Evolutionary conservation across 2,888 invertebrate species (phyloP).

Genomic region (Metellina segmentata): DNA sequence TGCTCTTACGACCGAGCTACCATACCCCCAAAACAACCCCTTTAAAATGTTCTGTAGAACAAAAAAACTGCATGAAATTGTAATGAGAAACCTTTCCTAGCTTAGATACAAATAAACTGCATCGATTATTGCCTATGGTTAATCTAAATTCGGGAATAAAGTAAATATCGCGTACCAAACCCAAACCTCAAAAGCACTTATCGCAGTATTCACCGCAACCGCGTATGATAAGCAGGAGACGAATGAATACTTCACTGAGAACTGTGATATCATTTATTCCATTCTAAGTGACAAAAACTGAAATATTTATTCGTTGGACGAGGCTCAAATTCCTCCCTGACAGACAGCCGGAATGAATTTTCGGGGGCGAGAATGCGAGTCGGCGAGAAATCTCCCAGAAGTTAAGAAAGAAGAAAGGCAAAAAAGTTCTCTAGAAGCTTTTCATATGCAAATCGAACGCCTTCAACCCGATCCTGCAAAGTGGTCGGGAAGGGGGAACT

Average conservation of each 20-base stretch:
- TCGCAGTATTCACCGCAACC: background rate
- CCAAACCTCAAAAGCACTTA: background rate
- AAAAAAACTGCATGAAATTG: too few species aligned
- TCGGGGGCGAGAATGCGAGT: conserved; percentile 25
- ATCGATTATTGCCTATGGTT: too few species aligned
- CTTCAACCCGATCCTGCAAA: background rate
- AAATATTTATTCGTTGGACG: conserved; percentile 34
- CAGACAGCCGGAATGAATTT: conserved; percentile 51
- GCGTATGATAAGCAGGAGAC: background rate
- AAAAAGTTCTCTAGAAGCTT: conserved; percentile 38
- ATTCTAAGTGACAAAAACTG: conserved; percentile 16
- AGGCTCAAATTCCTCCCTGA: conserved; percentile 32
- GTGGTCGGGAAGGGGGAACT: conserved; percentile 31
- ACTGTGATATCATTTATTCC: conserved; percentile 50
- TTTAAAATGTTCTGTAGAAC: too few species aligned
- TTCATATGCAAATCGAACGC: conserved; percentile 64
- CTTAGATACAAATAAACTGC: too few species aligned
- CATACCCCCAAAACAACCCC: too few species aligned
- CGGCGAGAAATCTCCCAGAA: background rate
- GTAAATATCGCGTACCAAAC: background rate
- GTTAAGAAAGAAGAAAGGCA: conserved; percentile 1
- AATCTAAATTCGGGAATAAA: background rate
- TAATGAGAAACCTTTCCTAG: too few species aligned
- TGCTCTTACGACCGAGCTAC: too few species aligned
- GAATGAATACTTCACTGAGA: conserved; percentile 21